These are phyloP conservation scores for Nautilus pompilius DNA, from an alignment of 1,140 invertebrate species.

Conservation along the genomic window DNA sequence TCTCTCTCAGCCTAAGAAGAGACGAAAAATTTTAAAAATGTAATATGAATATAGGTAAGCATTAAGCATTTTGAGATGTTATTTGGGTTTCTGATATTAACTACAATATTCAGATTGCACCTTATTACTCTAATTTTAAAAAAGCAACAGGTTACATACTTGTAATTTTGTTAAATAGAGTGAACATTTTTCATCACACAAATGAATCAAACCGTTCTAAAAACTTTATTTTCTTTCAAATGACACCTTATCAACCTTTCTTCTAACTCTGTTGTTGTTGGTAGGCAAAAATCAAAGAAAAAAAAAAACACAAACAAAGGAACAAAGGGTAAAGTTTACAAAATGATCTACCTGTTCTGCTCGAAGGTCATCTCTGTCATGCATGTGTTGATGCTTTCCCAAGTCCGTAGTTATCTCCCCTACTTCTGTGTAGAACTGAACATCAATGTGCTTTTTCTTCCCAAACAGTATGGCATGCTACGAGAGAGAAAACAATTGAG, in stretches of 20 bases:
- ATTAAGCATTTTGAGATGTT: too few relatives aligned
- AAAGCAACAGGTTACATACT: too few relatives aligned
- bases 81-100: too few relatives aligned
- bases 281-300: background rate
- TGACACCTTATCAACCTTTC: too few relatives aligned
- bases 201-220: too few relatives aligned
- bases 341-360: conserved; percentile 75
- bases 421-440: conserved; percentile 99
- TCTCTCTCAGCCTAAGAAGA: conserved; percentile 79
- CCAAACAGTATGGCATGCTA: conserved; percentile 98
- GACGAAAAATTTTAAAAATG: background rate
- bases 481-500: conserved; percentile 27
- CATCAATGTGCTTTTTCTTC: conserved; percentile 98
- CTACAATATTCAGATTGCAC: too few relatives aligned
- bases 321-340: background rate
- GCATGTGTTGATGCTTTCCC: conserved; percentile 99
- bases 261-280: too few relatives aligned
- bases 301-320: background rate
- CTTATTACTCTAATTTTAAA: too few relatives aligned
- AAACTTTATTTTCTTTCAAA: too few relatives aligned
- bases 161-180: too few relatives aligned
- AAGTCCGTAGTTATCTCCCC: conserved; percentile 99
- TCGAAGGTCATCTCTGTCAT: conserved; percentile 96
- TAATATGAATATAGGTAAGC: background rate
- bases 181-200: too few relatives aligned